phyloP scores from a whole-genome alignment of 2,888 invertebrate species.

The Odontocolon sp. region DNA sequence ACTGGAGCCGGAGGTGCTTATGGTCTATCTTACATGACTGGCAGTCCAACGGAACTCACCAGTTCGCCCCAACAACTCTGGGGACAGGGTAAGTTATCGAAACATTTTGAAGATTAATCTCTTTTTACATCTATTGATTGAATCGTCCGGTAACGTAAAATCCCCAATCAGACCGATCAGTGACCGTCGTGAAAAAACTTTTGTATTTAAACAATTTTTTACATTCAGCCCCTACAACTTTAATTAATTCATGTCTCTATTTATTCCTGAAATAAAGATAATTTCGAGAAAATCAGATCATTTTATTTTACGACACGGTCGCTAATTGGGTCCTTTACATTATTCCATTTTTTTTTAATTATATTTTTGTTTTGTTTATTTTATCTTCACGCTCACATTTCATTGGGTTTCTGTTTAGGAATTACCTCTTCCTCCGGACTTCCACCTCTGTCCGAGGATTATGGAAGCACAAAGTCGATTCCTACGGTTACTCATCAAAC shows the following conservation, averaged over 20 bases:
- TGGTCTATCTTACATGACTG: slow-evolving; percentile 70
- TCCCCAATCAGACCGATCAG: too few relatives aligned
- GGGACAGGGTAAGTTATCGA: slow-evolving; percentile 69
- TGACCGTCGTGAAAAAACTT: too few relatives aligned
- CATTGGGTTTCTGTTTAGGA: slow-evolving; percentile 62
- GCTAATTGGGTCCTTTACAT: too few relatives aligned
- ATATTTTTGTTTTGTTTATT: not conserved
- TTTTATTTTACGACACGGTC: not conserved
- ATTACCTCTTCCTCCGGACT: slow-evolving; percentile 59
- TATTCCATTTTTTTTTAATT: not conserved
- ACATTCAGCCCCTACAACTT: too few relatives aligned
- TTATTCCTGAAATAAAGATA: too few relatives aligned
- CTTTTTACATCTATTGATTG: too few relatives aligned
- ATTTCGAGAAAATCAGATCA: not conserved
- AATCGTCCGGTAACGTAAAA: too few relatives aligned
- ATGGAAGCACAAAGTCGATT: slow-evolving; percentile 75
- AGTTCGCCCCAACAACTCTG: slow-evolving; percentile 71
- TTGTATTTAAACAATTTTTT: too few relatives aligned
- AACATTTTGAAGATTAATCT: not conserved
- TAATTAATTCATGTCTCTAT: too few relatives aligned
- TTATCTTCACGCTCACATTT: not conserved
- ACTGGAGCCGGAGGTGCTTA: slow-evolving; percentile 64
- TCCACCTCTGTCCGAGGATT: slow-evolving; percentile 72
- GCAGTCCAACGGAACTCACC: slow-evolving; percentile 71
- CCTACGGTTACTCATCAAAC: slow-evolving; percentile 79